Conservation (phyloP, 1,140 invertebrate species). For the Chelonus insularis region DNA sequence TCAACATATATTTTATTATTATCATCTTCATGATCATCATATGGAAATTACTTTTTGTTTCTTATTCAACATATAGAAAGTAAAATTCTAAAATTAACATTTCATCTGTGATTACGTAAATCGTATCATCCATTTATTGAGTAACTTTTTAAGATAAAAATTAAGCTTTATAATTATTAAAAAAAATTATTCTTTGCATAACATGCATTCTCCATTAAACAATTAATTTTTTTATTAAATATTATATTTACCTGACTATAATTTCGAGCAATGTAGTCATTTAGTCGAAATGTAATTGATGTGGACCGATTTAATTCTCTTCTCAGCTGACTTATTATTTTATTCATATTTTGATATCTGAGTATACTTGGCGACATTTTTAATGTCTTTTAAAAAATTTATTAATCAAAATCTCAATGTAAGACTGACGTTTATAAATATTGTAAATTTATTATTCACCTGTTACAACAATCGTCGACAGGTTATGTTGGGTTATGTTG, state of each 20-base stretch:
- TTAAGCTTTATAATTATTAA: too few species aligned
- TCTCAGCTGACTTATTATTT: slow-evolving; percentile 9
- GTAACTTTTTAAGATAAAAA: too few species aligned
- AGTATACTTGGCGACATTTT: slow-evolving; percentile 22
- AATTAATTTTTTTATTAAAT: too few species aligned
- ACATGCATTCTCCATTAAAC: too few species aligned
- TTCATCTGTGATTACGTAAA: neutral
- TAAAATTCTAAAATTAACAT: neutral
- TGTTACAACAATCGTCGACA: too few species aligned
- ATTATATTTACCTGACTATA: slow-evolving; percentile 11
- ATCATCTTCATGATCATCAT: too few species aligned
- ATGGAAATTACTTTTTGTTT: too few species aligned
- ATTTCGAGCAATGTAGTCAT: slow-evolving; percentile 17
- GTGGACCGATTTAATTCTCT: neutral
- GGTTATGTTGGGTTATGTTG: neutral
- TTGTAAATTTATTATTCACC: too few species aligned
- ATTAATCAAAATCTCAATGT: neutral
- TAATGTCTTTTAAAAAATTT: neutral
- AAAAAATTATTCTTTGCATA: too few species aligned
- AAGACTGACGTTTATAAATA: neutral
- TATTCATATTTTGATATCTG: neutral
- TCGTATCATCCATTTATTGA: too few species aligned
- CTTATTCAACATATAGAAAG: too few species aligned
- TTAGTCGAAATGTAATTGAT: neutral
- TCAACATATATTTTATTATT: too few species aligned